A percentile compares a stretch with the other conserved stretches of the same genome.
Conservation (phyloP, 1,140 invertebrate species). For the Leptestheria dahalacensis region DNA sequence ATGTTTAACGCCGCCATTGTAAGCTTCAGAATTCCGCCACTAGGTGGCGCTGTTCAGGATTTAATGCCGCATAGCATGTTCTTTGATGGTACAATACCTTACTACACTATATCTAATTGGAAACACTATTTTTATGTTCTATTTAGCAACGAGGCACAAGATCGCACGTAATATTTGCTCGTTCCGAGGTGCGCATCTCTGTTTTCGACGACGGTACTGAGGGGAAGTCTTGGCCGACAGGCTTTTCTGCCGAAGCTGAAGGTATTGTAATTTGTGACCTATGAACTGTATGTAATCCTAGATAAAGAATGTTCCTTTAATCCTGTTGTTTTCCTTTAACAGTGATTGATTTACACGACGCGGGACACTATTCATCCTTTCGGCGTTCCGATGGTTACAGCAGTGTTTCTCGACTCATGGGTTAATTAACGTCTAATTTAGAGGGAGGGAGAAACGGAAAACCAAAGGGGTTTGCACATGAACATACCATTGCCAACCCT, state of each 20-base stretch:
- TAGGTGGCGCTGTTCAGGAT: no score
- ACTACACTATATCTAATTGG: background rate
- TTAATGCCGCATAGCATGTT: no score
- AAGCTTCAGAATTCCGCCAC: background rate
- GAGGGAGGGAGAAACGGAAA: no score
- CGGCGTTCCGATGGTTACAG: constrained; percentile 15
- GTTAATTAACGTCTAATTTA: no score
- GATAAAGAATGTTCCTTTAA: no score
- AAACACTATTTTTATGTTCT: background rate
- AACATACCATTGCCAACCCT: no score
- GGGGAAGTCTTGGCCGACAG: constrained; percentile 20
- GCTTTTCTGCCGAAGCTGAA: constrained; percentile 25
- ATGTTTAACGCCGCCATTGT: background rate
- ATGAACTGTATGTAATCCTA: background rate
- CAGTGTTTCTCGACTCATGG: constrained; percentile 8
- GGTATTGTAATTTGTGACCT: constrained; percentile 17
- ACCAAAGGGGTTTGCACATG: no score
- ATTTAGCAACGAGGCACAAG: constrained; percentile 19
- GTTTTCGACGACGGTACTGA: constrained; percentile 22
- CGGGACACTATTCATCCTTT: constrained; percentile 17
- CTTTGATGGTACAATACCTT: no score
- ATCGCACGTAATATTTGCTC: constrained; percentile 25
- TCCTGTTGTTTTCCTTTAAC: constrained; percentile 1
- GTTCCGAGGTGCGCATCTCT: constrained; percentile 22
- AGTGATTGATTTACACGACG: constrained; percentile 19